phyloP scores from a whole-genome alignment of 2,888 invertebrate species.

The Drosophila nigritarsus region DNA sequence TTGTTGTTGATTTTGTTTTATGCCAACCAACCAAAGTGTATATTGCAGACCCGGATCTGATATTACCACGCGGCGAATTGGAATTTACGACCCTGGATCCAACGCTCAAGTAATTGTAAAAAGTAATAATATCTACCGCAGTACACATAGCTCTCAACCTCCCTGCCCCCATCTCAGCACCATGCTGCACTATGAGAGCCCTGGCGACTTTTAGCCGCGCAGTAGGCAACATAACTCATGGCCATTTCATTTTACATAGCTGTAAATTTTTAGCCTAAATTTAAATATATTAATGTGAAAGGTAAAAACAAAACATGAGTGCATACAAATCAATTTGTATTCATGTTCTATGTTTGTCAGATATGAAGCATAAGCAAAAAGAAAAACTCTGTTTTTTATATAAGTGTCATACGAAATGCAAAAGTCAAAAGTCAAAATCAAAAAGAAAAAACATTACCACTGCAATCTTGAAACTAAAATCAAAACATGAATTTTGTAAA shows the following conservation, averaged over 20 bases:
- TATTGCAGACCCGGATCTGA: slow-evolving; percentile 86
- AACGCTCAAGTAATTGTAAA: slow-evolving; percentile 83
- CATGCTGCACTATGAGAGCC: slow-evolving; percentile 38
- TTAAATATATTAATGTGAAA: slow-evolving; percentile 74
- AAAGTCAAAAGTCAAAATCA: slow-evolving; percentile 11
- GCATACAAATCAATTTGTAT: slow-evolving; percentile 23
- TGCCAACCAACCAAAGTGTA: slow-evolving; percentile 84
- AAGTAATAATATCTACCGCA: slow-evolving; percentile 74
- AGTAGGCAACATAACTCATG: slow-evolving; percentile 67
- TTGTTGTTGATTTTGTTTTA: slow-evolving; percentile 78
- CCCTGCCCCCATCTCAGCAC: slow-evolving; percentile 4
- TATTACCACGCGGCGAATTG: slow-evolving; percentile 85
- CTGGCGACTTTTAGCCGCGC: slow-evolving; percentile 3
- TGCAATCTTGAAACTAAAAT: slow-evolving; percentile 71
- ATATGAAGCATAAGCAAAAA: slow-evolving; percentile 13
- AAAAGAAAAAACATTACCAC: slow-evolving; percentile 22
- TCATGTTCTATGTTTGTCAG: slow-evolving; percentile 2
- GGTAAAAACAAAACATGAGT: slow-evolving; percentile 32
- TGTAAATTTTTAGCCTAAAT: slow-evolving; percentile 81
- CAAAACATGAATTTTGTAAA: slow-evolving; percentile 62
- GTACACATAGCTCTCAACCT: slow-evolving; percentile 30
- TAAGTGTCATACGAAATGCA: slow-evolving; percentile 17
- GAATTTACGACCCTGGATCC: slow-evolving; percentile 85
- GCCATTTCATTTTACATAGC: slow-evolving; percentile 76
- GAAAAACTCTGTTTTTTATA: slow-evolving; percentile 9